Conservation (phyloP, 2,888 invertebrate species). For the Oscheius sp. region DNA sequence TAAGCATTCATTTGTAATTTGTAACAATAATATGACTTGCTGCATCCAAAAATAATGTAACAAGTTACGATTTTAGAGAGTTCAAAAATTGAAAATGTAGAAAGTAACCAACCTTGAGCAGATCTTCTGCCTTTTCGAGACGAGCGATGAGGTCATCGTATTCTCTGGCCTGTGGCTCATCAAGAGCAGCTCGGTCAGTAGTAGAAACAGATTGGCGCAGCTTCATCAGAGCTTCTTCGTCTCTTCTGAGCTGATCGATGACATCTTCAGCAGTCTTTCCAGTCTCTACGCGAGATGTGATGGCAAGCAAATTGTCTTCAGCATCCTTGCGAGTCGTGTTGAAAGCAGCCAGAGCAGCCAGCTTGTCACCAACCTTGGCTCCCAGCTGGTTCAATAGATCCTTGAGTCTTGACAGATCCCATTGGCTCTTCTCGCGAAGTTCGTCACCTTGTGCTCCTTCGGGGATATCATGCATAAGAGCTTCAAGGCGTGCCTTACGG, state of each 20-base stretch:
- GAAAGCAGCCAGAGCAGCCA: slow-evolving; percentile 58
- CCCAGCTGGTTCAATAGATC: slow-evolving; percentile 51
- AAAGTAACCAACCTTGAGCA: slow-evolving; percentile 43
- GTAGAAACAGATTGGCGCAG: slow-evolving; percentile 42
- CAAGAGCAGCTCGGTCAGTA: slow-evolving; percentile 44
- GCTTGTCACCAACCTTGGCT: slow-evolving; percentile 55
- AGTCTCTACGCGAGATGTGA: slow-evolving; percentile 38
- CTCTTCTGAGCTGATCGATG: slow-evolving; percentile 44
- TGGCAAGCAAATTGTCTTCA: slow-evolving; percentile 50
- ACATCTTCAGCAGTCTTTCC: slow-evolving; percentile 42
- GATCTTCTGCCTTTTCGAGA: slow-evolving; percentile 48
- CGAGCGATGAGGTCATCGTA: slow-evolving; percentile 51
- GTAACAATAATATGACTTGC: no score
- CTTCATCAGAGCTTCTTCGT: slow-evolving; percentile 42
- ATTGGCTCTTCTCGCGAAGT: slow-evolving; percentile 52
- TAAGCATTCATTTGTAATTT: background rate
- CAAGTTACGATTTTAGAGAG: no score
- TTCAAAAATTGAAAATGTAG: background rate
- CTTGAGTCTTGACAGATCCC: slow-evolving; percentile 56
- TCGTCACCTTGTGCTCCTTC: slow-evolving; percentile 47
- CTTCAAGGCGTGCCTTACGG: slow-evolving; percentile 49
- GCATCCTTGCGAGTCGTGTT: slow-evolving; percentile 55
- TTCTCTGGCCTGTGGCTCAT: slow-evolving; percentile 48
- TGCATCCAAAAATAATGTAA: no score
- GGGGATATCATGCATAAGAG: slow-evolving; percentile 46